These are phyloP conservation scores for Streptopelia turtur DNA, from an alignment of 2,797 vertebrate species.

Conservation along the genomic window DNA sequence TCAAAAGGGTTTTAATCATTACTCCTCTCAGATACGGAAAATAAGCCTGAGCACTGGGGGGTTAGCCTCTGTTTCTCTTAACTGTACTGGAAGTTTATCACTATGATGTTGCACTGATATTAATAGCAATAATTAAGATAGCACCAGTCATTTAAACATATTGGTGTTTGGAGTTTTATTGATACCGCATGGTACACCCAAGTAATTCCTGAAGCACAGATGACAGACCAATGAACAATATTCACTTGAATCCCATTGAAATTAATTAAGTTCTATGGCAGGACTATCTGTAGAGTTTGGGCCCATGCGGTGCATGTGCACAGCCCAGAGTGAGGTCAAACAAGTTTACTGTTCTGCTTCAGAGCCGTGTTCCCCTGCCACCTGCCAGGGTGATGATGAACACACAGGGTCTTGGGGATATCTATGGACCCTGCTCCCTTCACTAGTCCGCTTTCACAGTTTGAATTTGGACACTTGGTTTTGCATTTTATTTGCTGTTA, in stretches of 20 bases:
- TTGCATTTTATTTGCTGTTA: background rate
- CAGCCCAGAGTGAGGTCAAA: background rate
- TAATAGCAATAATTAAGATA: background rate
- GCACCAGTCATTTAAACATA: background rate
- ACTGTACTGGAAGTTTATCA: background rate
- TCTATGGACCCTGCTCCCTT: background rate
- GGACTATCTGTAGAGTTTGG: background rate
- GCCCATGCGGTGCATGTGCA: accelerated
- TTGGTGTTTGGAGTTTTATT: background rate
- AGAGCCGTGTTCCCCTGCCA: background rate
- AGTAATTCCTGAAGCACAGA: background rate
- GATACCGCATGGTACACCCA: background rate
- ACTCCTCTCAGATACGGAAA: constrained; percentile 11
- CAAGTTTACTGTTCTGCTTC: background rate
- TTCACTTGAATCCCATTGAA: constrained; percentile 20
- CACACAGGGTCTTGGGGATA: accelerated
- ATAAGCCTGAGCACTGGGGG: background rate
- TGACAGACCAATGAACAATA: background rate
- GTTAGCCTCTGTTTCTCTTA: constrained; percentile 19
- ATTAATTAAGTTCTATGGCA: background rate
- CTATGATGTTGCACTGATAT: background rate
- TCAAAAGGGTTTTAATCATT: constrained; percentile 55
- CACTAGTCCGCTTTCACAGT: background rate
- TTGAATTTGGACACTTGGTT: background rate
- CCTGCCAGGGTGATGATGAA: background rate